phyloP scores from a whole-genome alignment of 2,113 vertebrate species.

The Oriolus oriolus region DNA sequence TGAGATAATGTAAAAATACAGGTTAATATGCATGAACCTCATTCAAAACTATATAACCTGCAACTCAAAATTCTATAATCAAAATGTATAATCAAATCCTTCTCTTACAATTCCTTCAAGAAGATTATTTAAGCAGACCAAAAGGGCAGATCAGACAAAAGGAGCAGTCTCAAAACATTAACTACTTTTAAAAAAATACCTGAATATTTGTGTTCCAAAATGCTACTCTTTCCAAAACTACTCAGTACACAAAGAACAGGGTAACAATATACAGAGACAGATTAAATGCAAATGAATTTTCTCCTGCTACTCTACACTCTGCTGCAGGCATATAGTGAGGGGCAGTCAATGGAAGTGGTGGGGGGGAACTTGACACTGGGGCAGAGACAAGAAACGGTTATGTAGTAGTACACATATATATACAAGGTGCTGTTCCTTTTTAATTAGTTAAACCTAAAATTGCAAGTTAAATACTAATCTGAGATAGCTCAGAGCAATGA shows the following conservation, averaged over 20 bases:
- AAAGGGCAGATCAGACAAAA: background rate
- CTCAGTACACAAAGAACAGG: background rate
- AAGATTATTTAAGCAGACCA: background rate
- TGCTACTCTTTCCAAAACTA: background rate
- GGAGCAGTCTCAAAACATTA: background rate
- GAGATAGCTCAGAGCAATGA: background rate
- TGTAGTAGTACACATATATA: background rate
- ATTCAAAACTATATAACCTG: background rate
- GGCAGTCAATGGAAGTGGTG: background rate
- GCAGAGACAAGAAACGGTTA: background rate
- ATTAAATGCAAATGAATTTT: background rate
- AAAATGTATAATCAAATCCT: background rate
- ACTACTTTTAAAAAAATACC: background rate
- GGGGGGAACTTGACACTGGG: background rate
- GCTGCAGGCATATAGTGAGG: background rate
- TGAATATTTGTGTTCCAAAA: background rate
- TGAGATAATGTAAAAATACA: slow-evolving; percentile 12
- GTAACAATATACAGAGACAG: background rate
- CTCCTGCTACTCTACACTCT: background rate
- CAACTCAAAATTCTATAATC: background rate
- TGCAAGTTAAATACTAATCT: background rate
- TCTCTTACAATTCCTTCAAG: background rate
- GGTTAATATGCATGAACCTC: background rate
- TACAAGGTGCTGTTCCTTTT: background rate
- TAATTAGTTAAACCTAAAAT: background rate